phyloP scores from a whole-genome alignment of 2,888 invertebrate genomes.

The Chromoteleia sp. region DNA sequence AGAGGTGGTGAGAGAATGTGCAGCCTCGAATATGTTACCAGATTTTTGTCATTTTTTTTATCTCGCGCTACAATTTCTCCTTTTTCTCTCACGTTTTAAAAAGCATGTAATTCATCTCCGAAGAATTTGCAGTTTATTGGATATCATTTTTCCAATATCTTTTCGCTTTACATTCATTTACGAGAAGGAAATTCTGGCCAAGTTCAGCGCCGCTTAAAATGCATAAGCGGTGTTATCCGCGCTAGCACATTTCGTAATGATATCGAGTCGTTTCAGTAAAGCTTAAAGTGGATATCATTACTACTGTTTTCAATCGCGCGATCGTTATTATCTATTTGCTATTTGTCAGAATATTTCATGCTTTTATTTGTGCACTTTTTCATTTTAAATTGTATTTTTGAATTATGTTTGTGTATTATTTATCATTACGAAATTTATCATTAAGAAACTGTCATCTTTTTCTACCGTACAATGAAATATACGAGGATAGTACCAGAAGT shows the following conservation, averaged over 20 bases:
- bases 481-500: no score
- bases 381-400: no score
- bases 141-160: slow-evolving; percentile 47
- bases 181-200: slow-evolving; percentile 40
- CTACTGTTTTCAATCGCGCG: no score
- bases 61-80: slow-evolving; percentile 31
- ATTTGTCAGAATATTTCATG: no score
- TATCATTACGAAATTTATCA: no score
- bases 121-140: slow-evolving; percentile 46
- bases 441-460: no score
- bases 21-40: slow-evolving; percentile 64
- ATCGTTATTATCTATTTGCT: no score
- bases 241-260: slow-evolving; percentile 26
- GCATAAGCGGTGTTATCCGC: slow-evolving; percentile 16
- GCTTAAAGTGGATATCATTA: slow-evolving; percentile 14
- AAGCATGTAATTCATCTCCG: slow-evolving; percentile 47
- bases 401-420: no score
- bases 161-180: slow-evolving; percentile 37
- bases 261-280: slow-evolving; percentile 22
- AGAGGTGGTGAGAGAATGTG: slow-evolving; percentile 64
- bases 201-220: slow-evolving; percentile 29
- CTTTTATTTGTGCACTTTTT: no score
- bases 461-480: no score
- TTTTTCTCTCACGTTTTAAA: slow-evolving; percentile 46
- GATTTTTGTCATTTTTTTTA: slow-evolving; percentile 63